Base-by-base conservation (phyloP, 2,797 vertebrate genomes). In the Austrolebias charrua region DNA sequence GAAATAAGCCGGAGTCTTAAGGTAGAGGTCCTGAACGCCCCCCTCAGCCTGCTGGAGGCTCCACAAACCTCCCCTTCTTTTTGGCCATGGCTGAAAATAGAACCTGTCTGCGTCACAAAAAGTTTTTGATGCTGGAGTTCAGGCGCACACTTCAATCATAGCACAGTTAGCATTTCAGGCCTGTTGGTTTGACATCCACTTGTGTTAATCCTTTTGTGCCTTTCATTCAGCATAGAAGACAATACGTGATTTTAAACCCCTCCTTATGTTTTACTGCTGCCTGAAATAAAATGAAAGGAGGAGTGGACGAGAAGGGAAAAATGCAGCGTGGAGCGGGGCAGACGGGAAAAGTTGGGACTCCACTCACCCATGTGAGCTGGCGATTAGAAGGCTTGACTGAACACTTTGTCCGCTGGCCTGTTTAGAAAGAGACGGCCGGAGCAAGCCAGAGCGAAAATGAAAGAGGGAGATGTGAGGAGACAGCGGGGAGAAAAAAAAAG, bases 391-490 rank as follows among this genome's bases (percentile, higher is more conserved):
- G 90, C 88, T 90, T 92, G 85, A 91, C 87, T 90, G 90, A 88
- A 82, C 86, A 87, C 88, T 91, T 92, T 92, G 91, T 91, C 87
- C 86, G 79, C 85, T 82, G 90, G 77, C 88, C 90, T 89, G 89
- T 90, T 89, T 87, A 83, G 82, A 83, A 82, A 87, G 80, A 79
- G 87, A 88, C 79, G 80, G 88, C 66, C 40, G 43, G 75, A 79
- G 82, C 78, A 81, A 79, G 75, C 66, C 69, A 13, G 62, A 61
- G 76, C 33, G 57, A 66, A 68, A 71, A 83, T 80, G 85, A 84
- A 83, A 88, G 82, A 82, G 83, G 70, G 80, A 85, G 85, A 86
- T 86, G 84, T 80, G 81, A 87, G 77, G 86, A 89, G 88, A 78
- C 84, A 82, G 88, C 73, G 48, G 79, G 66, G 53, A 77, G 64